These are phyloP conservation scores for Drosophila ficusphila DNA, from an alignment of 1,140 invertebrate genomes.

Conservation along the genomic window DNA sequence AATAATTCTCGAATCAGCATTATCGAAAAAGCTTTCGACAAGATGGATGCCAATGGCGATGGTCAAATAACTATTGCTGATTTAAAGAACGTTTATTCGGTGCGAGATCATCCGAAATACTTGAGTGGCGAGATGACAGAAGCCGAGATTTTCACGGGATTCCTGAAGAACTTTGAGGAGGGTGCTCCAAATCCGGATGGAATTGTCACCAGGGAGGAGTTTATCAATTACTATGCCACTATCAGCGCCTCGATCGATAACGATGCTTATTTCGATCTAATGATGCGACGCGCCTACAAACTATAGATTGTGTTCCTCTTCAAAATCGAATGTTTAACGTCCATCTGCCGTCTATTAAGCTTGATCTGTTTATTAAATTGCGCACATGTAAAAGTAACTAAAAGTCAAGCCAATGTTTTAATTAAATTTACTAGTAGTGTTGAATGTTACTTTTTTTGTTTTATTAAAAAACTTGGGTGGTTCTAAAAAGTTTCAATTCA, in stretches of 20 bases:
- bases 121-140: constrained; percentile 95
- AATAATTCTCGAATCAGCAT: constrained; percentile 89
- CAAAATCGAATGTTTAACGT: constrained; percentile 1
- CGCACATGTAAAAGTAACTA: constrained; percentile 19
- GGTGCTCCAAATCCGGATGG: constrained; percentile 90
- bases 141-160: constrained; percentile 91
- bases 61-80: constrained; percentile 93
- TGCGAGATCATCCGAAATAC: constrained; percentile 86
- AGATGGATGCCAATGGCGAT: constrained; percentile 94
- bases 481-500: too few relatives aligned
- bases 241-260: constrained; percentile 97
- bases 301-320: constrained; percentile 86
- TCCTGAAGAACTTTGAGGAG: constrained; percentile 94
- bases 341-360: constrained; percentile 29
- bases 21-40: constrained; percentile 93
- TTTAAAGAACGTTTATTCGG: constrained; percentile 85
- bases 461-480: too few relatives aligned
- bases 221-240: constrained; percentile 96
- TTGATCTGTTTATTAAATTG: constrained; percentile 12
- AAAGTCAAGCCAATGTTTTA: constrained; percentile 34
- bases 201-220: constrained; percentile 95
- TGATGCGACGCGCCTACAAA: constrained; percentile 96
- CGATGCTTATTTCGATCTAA: constrained; percentile 96
- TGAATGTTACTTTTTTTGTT: not conserved
- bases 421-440: constrained; percentile 27